Conservation (phyloP, 2,797 vertebrate species). For the Discoglossus pictus region DNA sequence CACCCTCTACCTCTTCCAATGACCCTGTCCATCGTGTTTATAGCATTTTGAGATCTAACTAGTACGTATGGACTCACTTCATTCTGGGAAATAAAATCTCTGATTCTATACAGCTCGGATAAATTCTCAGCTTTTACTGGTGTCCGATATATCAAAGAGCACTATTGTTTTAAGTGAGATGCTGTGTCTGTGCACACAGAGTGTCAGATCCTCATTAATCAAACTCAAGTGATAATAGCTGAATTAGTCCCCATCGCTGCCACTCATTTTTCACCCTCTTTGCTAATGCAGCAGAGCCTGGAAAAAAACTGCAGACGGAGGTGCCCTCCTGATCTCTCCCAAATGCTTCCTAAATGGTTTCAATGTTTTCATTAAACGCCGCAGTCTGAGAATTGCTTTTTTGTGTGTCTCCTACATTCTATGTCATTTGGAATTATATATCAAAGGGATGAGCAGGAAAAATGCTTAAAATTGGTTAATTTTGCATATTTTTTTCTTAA, state of each 20-base stretch:
- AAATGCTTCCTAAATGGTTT: slow-evolving; percentile 67
- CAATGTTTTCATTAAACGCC: slow-evolving; percentile 68
- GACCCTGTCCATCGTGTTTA: too few species aligned
- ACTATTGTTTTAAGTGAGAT: slow-evolving; percentile 79
- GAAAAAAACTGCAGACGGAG: slow-evolving; percentile 69
- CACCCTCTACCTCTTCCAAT: too few species aligned
- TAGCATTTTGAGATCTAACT: too few species aligned
- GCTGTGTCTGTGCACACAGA: slow-evolving; percentile 72
- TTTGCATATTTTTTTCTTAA: too few species aligned
- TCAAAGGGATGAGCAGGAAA: too few species aligned
- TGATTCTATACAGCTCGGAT: background rate
- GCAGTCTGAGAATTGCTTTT: slow-evolving; percentile 13
- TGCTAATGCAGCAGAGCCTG: slow-evolving; percentile 63
- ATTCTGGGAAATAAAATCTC: background rate
- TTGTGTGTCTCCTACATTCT: too few species aligned
- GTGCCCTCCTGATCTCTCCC: slow-evolving; percentile 69
- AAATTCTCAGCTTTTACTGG: too few species aligned
- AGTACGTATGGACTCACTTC: too few species aligned
- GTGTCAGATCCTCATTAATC: slow-evolving; percentile 77
- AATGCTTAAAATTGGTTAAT: too few species aligned
- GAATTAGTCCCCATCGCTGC: slow-evolving; percentile 64
- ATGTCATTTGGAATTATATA: too few species aligned
- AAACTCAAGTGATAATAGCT: slow-evolving; percentile 63
- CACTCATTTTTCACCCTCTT: slow-evolving; percentile 65
- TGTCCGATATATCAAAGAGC: slow-evolving; percentile 60